Base-by-base conservation (phyloP, 2,113 vertebrate genomes). In the Zosterops japonicus region DNA sequence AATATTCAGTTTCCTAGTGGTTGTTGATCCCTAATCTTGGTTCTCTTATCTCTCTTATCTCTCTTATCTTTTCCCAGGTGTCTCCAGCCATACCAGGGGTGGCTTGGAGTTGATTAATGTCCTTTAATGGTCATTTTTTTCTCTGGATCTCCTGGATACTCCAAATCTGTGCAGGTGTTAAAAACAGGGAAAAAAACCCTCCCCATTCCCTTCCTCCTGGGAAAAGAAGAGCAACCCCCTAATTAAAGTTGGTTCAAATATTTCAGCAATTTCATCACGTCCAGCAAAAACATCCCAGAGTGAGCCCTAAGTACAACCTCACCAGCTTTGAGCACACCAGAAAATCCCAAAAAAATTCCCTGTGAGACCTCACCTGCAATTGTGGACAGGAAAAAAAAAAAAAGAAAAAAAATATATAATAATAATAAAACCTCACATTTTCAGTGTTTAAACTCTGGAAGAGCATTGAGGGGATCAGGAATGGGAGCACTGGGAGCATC, bases 221-320 rank as follows among this genome's bases (percentile, higher is more conserved):
- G 20, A 12, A 19, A 50, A 25, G 22, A 29, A 0, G 4, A 36
- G 12, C 41, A 36, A 67, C 67, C 1, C 25, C 49, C 50, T 10
- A 5, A 3, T 12, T 31, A 5, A 56, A 80, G 3, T 25, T 6
- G 24, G 4, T 6, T 31, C 3, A 33, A 47, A 25, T 36, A 33
- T 31, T 80, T 46, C 2, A 9, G 9, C 8, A 24, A 2, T 29
- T 44, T 2, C 0, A 2, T 31, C 76, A 8, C 4, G 6, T 35
- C 31, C 60, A 44, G 3, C 19, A n/a, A 53, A 29, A 55, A 0
- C 33, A 14, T 9, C 49, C 25, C 61, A 65, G 9, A 7, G 12
- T 4, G 12, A 20, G 24, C 35, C 3, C 27, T 12, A 5, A 29
- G 13, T 12, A 41, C 42, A 33, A 41, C 19, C 19, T 33, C 31